Base-by-base conservation (phyloP, 2,113 vertebrate genomes). In the Brachyhypopomus gauderio region DNA sequence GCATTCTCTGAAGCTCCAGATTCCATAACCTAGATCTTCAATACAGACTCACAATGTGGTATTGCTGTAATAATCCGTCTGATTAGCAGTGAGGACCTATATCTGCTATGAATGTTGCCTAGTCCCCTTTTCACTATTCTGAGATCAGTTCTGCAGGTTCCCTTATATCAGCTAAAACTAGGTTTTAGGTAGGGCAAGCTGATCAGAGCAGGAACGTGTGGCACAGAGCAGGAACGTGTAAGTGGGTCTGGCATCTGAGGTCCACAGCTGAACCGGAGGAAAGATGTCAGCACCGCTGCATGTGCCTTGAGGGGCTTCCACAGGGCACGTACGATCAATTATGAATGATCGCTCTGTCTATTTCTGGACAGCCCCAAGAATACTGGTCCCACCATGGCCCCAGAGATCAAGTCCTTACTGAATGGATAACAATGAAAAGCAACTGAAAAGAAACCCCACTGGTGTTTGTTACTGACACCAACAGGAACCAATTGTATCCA, bases 21-120 rank as follows among this genome's bases (percentile, higher is more conserved):
- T 81, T 81, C 79, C 20, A 9, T 81, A 81, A 75, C 72, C 79
- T 75, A 81, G 79, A 81, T 81, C 30, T 67, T 22, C 19, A 55
- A 63, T 75, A 67, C 79, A 81, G 72, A 80, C 12, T 22, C 59
- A 34, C 23, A 62, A 36, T 20, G 9, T 52, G 45, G 45, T 14
- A 52, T 52, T 7, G 14, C 45, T 52, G 45, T 52, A 52, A 48
- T 48, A 48, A 52, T 52, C 45, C 45, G 14, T 52, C 45, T 20
- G 25, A 58, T 59, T n/a, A 36, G 45, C 45, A 52, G 11, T 52
- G 9, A 52, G 12, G 45, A 52, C 45, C 45, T 52, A 52, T 14
- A 52, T 52, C 11, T 52, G 45, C 45, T 52, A 14, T 14, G 12
- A 52, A 52, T 14, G 5, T 14, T 45, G 41, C 41, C 41, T 45